Evolutionary conservation across 1,140 invertebrate genomes (phyloP), one percentile per base, ranked within the genome.

Genomic region (Triops longicaudatus): DNA sequence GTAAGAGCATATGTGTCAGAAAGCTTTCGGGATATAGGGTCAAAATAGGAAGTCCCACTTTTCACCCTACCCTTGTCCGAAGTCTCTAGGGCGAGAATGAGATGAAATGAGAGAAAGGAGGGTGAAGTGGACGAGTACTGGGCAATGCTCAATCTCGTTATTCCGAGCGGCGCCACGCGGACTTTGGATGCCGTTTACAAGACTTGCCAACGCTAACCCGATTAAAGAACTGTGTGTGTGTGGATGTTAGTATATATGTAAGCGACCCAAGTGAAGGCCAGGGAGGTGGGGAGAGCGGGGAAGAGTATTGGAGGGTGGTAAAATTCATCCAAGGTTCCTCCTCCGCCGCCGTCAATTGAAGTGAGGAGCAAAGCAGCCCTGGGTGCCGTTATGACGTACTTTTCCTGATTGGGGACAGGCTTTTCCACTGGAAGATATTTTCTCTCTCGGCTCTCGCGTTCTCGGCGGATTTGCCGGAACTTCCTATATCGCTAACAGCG

Each of bases 1-100:
- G 50, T 63, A 63, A 63, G 50, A 63, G 50, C 50, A 63, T 63
- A 63, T 63, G 50, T 63, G 50, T 63, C 50, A 63, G 50, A 63
- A 63, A 63, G 50, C 50, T 63, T 63, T 63, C 50, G 50, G 50
- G 50, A 37, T 63, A 63, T 63, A 63, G 50, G 17, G 50, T 63
- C 50, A 63, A 63, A 37, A 63, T 63, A 63, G 50, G 50, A 63
- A 63, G 50, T 22, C 50, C 50, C 50, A 9, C 17, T 63, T n/a
- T 17, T 17, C 14, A 6, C 17, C 17, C 17, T 17, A 22, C 14
- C 14, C 17, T 17, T 3, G 50, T 37, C 14, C 22, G 50, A 9
- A 63, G 14, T 63, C 50, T 22, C 50, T 63, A 63, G 50, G 22
- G 50, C 17, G 50, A 63, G 50, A 22, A 63, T 9, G 50, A 63